A percentile compares a stretch with the other conserved stretches of the same genome.
phyloP scores from a whole-genome alignment of 1,140 invertebrate species.

The Papilio helenus region DNA sequence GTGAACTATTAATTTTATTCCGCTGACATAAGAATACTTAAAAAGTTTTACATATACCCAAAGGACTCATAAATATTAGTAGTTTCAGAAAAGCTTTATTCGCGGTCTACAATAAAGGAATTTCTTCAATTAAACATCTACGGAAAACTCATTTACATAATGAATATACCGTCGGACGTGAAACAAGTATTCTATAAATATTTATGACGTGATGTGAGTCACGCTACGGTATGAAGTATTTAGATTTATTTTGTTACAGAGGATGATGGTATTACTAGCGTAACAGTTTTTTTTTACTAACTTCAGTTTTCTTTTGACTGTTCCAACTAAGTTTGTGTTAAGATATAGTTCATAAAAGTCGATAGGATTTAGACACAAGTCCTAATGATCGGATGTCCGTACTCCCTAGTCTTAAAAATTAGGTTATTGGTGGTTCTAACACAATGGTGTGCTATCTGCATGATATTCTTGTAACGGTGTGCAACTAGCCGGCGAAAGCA shows the following conservation, averaged over 20 bases:
- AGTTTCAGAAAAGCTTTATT: conserved; percentile 7
- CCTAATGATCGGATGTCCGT: background rate
- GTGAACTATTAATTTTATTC: too few species aligned
- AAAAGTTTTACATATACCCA: background rate
- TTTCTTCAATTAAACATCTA: conserved; percentile 37
- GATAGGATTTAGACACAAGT: background rate
- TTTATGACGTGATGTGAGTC: conserved; percentile 65
- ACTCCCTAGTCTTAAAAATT: background rate
- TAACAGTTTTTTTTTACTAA: background rate
- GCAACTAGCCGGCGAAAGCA: conserved; percentile 62
- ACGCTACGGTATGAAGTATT: conserved; percentile 47
- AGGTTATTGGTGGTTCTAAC: background rate
- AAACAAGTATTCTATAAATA: conserved; percentile 67
- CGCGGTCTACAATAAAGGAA: conserved; percentile 16
- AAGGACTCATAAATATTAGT: background rate
- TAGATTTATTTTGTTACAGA: conserved; percentile 45
- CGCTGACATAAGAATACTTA: too few species aligned
- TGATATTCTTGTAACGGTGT: background rate
- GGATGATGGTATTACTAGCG: conserved; percentile 30
- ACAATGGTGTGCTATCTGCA: background rate
- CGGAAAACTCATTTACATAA: conserved; percentile 34
- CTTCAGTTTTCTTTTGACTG: background rate
- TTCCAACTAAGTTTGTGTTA: too few species aligned
- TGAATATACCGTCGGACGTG: conserved; percentile 36
- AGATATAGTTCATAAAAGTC: too few species aligned